A percentile compares a stretch with the other conserved stretches of the same genome.
These are phyloP conservation scores for Pelmatolapia mariae DNA, from an alignment of 2,113 vertebrate genomes.

Conservation along the genomic window DNA sequence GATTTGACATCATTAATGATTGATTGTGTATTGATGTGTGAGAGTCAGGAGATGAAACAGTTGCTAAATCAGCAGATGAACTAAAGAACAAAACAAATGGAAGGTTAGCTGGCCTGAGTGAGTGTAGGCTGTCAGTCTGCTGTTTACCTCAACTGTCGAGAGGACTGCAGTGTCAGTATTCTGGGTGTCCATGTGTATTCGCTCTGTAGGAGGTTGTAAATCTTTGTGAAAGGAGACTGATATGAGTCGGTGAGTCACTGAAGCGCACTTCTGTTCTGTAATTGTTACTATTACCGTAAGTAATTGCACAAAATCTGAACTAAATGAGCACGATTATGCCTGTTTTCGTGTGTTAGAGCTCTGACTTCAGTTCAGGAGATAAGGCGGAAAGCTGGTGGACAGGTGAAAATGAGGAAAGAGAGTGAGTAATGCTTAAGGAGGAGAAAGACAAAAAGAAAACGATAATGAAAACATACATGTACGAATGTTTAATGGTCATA, in stretches of 20 bases:
- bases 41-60: not conserved
- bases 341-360: not conserved
- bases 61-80: not conserved
- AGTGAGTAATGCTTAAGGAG: not conserved
- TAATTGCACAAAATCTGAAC: not conserved
- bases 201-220: not conserved
- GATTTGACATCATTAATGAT: not conserved
- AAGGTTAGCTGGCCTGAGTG: not conserved
- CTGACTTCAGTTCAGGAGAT: not conserved
- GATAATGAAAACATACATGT: not conserved
- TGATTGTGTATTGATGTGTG: not conserved
- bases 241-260: not conserved
- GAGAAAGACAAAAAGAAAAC: not conserved
- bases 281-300: fast-evolving
- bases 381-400: not conserved
- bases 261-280: not conserved
- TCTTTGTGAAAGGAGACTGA: not conserved
- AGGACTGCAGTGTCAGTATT: not conserved
- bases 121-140: not conserved
- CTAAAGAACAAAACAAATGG: not conserved
- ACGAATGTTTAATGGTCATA: fast-evolving
- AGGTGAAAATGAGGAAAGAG: not conserved
- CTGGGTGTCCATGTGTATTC: fast-evolving
- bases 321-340: fast-evolving
- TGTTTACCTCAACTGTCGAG: not conserved